A percentile compares a stretch with the other conserved stretches of the same genome.
phyloP scores from a whole-genome alignment of 2,888 invertebrate genomes.

The Oligia strigilis region DNA sequence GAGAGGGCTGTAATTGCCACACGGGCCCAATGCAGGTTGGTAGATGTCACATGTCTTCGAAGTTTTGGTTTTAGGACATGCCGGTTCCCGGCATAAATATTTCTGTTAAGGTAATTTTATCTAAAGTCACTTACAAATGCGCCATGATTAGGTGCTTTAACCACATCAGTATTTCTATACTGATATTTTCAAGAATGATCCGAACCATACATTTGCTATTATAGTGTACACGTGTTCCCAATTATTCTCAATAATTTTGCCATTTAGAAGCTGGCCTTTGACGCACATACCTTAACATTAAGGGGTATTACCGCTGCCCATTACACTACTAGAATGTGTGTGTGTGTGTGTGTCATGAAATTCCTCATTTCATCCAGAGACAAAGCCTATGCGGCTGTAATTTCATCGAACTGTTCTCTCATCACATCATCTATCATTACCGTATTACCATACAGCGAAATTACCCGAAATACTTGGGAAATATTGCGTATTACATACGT shows the following conservation, averaged over 20 bases:
- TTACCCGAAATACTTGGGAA: constrained; percentile 18
- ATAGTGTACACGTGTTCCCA: not conserved
- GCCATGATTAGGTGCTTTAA: too few species aligned
- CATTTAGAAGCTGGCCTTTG: not conserved
- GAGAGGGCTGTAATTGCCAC: too few species aligned
- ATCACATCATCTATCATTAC: constrained; percentile 27
- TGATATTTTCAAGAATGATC: not conserved
- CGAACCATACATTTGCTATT: not conserved
- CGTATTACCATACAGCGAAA: constrained; percentile 16
- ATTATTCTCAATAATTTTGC: not conserved
- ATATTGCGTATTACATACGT: constrained; percentile 27
- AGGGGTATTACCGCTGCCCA: not conserved
- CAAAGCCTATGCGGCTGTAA: constrained; percentile 7
- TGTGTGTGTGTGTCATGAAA: not conserved
- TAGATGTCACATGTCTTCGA: too few species aligned
- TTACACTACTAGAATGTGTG: not conserved
- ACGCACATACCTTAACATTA: too few species aligned
- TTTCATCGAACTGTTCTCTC: constrained; percentile 6
- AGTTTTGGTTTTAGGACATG: too few species aligned
- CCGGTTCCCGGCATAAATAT: not conserved
- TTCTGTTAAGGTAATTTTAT: not conserved
- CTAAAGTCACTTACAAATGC: not conserved
- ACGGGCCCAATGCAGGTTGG: too few species aligned
- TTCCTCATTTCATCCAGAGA: constrained; percentile 6
- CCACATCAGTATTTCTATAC: too few species aligned